Evolutionary conservation across 2,113 vertebrate genomes (phyloP).

Genomic region (Cairina moschata): DNA sequence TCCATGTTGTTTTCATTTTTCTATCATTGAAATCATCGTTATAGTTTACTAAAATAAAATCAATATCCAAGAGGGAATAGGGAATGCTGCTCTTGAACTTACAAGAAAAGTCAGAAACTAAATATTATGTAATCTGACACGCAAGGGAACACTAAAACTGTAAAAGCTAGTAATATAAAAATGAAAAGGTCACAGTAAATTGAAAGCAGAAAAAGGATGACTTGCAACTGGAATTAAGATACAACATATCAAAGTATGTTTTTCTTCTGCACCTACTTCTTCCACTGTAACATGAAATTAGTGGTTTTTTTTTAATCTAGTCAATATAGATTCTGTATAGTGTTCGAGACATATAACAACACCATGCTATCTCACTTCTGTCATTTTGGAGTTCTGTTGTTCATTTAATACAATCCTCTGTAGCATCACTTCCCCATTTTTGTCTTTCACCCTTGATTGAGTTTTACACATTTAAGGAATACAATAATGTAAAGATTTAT

Average conservation of each 20-base stretch:
- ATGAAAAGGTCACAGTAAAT: background rate
- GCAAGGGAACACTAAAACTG: background rate
- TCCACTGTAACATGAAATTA: background rate
- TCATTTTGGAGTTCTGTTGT: background rate
- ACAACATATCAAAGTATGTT: background rate
- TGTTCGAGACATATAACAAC: background rate
- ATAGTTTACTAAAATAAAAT: background rate
- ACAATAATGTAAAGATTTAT: background rate
- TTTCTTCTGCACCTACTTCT: background rate
- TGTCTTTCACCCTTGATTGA: background rate
- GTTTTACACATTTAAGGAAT: background rate
- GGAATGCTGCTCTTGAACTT: background rate
- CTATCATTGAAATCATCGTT: background rate
- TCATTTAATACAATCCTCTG: background rate
- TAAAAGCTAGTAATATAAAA: background rate
- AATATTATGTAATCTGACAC: background rate
- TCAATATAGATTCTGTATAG: background rate
- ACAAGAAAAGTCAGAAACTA: background rate
- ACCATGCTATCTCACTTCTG: background rate
- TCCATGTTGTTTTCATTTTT: background rate
- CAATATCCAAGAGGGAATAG: background rate
- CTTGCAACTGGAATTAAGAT: background rate
- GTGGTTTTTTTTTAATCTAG: background rate
- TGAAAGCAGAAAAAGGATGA: background rate
- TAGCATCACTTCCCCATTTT: background rate